phyloP scores from a whole-genome alignment of 2,113 vertebrate genomes.

The Trematocara stigmaticum region DNA sequence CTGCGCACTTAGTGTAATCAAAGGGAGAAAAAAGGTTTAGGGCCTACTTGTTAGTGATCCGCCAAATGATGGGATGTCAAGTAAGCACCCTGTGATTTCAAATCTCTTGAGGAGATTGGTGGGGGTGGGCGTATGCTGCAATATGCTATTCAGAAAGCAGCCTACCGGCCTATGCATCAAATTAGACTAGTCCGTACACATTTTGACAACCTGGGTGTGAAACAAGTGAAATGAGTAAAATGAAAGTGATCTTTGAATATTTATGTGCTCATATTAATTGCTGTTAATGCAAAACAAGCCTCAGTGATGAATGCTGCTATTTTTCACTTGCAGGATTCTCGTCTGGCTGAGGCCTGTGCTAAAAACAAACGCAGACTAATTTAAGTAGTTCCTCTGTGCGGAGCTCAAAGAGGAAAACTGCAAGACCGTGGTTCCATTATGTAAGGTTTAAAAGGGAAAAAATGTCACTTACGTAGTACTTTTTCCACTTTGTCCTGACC shows the following conservation, averaged over 20 bases:
- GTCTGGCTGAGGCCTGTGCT: background rate
- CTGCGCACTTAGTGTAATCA: conserved; percentile 72
- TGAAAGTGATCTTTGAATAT: conserved; percentile 19
- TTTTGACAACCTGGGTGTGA: background rate
- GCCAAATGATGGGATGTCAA: conserved; percentile 67
- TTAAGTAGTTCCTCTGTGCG: background rate
- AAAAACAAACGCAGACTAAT: background rate
- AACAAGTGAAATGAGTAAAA: conserved; percentile 18
- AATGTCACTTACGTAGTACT: background rate
- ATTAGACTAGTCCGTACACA: background rate
- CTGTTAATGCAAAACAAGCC: conserved; percentile 4
- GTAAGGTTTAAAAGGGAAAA: background rate
- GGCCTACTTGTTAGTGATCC: conserved; percentile 64
- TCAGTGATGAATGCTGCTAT: conserved; percentile 3
- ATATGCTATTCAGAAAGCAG: conserved; percentile 37
- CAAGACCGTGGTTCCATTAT: background rate
- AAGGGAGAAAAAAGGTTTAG: conserved; percentile 62
- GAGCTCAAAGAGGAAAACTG: background rate
- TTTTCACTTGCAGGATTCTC: background rate
- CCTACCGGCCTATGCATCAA: background rate
- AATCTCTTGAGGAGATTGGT: conserved; percentile 40
- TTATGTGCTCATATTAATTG: conserved; percentile 18
- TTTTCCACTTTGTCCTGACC: background rate
- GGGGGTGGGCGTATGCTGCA: conserved; percentile 27
- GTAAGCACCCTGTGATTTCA: conserved; percentile 36